Evolutionary conservation across 1,140 invertebrate genomes (phyloP).

Genomic region (Trachymyrmex septentrionalis): DNA sequence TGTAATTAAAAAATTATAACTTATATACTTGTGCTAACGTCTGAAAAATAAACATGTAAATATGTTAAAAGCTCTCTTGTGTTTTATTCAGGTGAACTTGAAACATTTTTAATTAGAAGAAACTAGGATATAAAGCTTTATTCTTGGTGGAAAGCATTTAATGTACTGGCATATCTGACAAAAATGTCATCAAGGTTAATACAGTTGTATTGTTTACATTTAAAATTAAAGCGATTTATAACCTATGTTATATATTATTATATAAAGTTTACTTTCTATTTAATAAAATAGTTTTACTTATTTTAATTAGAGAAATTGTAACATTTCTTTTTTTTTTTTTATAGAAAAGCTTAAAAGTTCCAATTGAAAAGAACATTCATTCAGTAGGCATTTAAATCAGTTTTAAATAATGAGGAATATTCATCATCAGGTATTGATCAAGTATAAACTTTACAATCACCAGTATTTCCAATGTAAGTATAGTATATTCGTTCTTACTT

Average conservation of each 20-base stretch:
- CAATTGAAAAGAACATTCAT: slow-evolving; percentile 23
- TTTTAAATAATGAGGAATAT: slow-evolving; percentile 67
- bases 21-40: not conserved
- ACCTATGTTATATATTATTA: slow-evolving; percentile 2
- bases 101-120: not conserved
- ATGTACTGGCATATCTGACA: slow-evolving; percentile 3
- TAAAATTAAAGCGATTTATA: slow-evolving; percentile 4
- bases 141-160: slow-evolving; percentile 14
- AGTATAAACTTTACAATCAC: slow-evolving; percentile 20
- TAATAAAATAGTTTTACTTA: not conserved
- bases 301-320: not conserved
- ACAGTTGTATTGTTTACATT: not conserved
- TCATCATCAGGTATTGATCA: slow-evolving; percentile 35
- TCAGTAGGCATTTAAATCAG: slow-evolving; percentile 19
- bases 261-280: not conserved
- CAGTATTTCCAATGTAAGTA: slow-evolving; percentile 59
- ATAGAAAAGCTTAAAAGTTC: slow-evolving; percentile 56
- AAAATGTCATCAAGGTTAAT: slow-evolving; percentile 36
- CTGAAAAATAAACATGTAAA: not conserved
- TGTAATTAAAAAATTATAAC: not conserved
- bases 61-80: not conserved
- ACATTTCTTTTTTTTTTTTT: not conserved
- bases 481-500: not conserved
- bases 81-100: slow-evolving; percentile 6
- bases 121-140: not conserved